phyloP scores from a whole-genome alignment of 2,113 vertebrate species.

The Podarcis raffonei region DNA sequence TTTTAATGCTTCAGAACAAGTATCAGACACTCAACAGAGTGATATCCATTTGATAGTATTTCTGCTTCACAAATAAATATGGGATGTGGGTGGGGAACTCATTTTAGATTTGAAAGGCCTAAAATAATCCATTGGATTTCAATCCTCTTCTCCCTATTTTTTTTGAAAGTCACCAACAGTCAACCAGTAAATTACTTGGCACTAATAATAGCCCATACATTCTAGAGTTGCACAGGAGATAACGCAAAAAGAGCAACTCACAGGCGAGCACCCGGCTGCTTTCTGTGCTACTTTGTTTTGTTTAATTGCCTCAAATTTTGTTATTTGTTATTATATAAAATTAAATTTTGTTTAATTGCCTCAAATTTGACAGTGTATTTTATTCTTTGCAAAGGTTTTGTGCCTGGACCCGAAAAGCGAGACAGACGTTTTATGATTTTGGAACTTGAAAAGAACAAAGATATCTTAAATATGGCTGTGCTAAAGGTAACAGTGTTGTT shows the following conservation, averaged over 20 bases:
- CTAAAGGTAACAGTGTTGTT: conserved; percentile 74
- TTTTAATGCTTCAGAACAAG: not conserved
- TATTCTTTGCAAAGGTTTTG: conserved; percentile 49
- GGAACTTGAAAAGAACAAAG: conserved; percentile 49
- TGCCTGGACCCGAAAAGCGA: conserved; percentile 35
- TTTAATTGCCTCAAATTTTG: not conserved
- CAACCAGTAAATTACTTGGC: not conserved
- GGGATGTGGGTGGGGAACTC: not conserved
- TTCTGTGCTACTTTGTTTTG: not conserved
- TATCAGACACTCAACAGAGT: not conserved
- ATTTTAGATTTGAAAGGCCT: not conserved
- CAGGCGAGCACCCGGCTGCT: not conserved
- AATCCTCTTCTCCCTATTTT: not conserved
- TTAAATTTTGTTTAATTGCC: not conserved
- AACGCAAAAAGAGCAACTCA: not conserved
- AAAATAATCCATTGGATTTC: not conserved
- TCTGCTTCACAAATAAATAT: not conserved
- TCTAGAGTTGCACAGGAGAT: not conserved
- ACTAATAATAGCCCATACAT: not conserved
- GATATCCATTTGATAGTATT: not conserved
- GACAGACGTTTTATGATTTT: conserved; percentile 27
- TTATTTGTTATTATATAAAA: too few relatives aligned
- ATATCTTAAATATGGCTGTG: conserved; percentile 50
- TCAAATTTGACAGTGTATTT: not conserved
- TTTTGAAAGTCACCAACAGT: not conserved